phyloP scores from a whole-genome alignment of 2,113 vertebrate species.

The Gnathonemus longibarbis region DNA sequence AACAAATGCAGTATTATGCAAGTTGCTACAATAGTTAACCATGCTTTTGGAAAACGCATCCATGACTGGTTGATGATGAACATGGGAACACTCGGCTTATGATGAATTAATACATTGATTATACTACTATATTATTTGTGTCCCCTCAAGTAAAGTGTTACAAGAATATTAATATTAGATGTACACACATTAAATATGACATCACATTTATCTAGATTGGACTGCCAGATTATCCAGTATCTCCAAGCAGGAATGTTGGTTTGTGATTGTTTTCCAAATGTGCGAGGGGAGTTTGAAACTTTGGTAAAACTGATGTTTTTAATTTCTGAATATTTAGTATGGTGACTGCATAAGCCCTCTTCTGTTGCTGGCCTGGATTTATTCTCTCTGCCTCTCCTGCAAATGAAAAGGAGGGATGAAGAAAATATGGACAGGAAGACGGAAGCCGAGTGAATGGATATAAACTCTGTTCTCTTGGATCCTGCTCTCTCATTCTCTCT shows the following conservation, averaged over 20 bases:
- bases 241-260: neutral
- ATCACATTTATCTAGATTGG: neutral
- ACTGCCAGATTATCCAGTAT: neutral
- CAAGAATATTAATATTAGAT: neutral
- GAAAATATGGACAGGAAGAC: neutral
- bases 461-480: neutral
- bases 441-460: neutral
- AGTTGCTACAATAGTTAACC: neutral
- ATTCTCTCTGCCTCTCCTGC: neutral
- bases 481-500: constrained; percentile 16
- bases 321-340: neutral
- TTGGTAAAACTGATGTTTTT: neutral
- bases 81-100: neutral
- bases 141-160: neutral
- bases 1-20: neutral
- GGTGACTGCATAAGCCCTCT: neutral
- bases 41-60: neutral
- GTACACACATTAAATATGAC: neutral
- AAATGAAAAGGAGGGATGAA: neutral
- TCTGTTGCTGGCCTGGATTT: neutral
- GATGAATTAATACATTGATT: neutral
- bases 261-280: neutral
- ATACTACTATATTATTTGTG: neutral
- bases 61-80: neutral
- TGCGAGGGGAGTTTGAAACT: neutral